phyloP scores from a whole-genome alignment of 2,797 vertebrate species.

The Scolopax bukidnonensis region DNA sequence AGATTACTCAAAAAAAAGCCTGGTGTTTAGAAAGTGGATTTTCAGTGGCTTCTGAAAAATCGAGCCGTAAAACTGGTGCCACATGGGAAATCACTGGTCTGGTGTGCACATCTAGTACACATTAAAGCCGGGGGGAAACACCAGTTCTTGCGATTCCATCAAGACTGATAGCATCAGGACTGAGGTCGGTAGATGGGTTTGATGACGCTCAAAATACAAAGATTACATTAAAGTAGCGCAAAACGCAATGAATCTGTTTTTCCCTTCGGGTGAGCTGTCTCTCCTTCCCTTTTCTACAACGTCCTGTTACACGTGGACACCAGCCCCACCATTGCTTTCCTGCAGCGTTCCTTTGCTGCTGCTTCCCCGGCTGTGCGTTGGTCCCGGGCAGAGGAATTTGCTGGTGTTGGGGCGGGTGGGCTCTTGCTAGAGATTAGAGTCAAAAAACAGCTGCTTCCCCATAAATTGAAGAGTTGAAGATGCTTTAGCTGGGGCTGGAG shows the following conservation, averaged over 20 bases:
- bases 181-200: neutral
- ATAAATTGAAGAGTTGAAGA: neutral
- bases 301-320: fast-evolving
- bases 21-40: neutral
- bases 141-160: neutral
- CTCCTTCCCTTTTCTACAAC: neutral
- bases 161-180: neutral
- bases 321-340: neutral
- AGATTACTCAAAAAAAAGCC: neutral
- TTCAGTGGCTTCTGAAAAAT: neutral
- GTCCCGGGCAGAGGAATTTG: neutral
- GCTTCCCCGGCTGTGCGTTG: fast-evolving
- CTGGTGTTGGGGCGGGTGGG: neutral
- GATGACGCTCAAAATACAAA: neutral
- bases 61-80: neutral
- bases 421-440: neutral
- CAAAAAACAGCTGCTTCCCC: neutral
- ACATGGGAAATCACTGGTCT: neutral
- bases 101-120: neutral
- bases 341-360: no score
- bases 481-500: neutral
- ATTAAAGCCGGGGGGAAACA: neutral
- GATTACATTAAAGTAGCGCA: neutral
- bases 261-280: neutral
- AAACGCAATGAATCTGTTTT: neutral